These are phyloP conservation scores for Melierax canorus DNA, from an alignment of 2,113 vertebrate genomes.

Conservation along the genomic window DNA sequence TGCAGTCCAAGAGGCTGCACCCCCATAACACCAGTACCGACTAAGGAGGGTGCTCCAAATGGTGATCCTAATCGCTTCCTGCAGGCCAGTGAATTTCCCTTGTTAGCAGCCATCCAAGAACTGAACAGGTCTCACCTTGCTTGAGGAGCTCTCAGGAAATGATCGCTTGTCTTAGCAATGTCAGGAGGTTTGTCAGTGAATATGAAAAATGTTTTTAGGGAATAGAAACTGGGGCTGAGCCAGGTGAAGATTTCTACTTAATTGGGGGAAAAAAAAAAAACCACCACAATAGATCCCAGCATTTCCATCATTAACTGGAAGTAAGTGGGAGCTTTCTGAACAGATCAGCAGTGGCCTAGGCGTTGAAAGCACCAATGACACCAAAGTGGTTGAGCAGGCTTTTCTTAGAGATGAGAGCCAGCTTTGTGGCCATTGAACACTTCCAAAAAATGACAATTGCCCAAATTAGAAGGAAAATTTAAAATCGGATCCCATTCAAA, in stretches of 20 bases:
- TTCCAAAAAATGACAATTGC: not conserved
- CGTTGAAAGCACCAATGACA: not conserved
- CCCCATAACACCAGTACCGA: not conserved
- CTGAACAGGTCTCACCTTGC: constrained; percentile 7
- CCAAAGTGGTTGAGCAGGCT: not conserved
- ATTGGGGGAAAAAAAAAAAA: not conserved
- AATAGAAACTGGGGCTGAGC: constrained; percentile 38
- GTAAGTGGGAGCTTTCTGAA: not conserved
- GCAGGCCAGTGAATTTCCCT: not conserved
- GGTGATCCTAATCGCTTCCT: not conserved
- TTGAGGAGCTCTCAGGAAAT: constrained; percentile 5
- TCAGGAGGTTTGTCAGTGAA: constrained; percentile 39
- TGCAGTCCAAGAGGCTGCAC: not conserved
- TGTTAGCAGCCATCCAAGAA: not conserved
- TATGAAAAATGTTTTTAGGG: constrained; percentile 42
- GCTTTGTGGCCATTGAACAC: not conserved
- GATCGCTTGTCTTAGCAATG: not conserved
- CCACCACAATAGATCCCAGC: not conserved
- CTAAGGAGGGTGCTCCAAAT: not conserved
- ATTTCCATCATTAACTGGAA: constrained; percentile 33
- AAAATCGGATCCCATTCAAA: not conserved
- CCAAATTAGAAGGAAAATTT: not conserved
- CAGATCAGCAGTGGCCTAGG: not conserved
- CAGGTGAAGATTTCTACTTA: constrained; percentile 38
- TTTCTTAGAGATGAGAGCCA: not conserved